These are phyloP conservation scores for Melanchra persicariae DNA, from an alignment of 2,888 invertebrate genomes.

Conservation along the genomic window DNA sequence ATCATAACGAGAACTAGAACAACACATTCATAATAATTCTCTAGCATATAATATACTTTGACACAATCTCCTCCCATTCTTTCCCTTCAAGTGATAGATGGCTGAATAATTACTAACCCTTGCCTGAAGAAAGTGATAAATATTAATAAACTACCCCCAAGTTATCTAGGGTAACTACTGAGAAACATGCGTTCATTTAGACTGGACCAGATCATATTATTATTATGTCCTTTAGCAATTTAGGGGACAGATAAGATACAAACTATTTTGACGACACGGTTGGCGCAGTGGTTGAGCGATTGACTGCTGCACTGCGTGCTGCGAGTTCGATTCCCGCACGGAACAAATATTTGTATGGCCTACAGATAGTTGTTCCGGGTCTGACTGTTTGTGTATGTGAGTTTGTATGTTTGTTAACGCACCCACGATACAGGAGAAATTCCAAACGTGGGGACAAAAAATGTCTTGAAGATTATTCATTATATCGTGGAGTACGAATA, in stretches of 20 bases:
- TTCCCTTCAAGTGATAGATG: slow-evolving; percentile 48
- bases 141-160: slow-evolving; percentile 48
- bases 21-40: neutral
- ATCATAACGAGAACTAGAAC: neutral
- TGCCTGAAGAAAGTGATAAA: slow-evolving; percentile 56
- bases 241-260: neutral
- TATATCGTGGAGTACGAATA: no score
- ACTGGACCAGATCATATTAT: slow-evolving; percentile 4
- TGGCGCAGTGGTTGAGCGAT: no score
- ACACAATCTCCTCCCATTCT: slow-evolving; percentile 30
- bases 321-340: no score
- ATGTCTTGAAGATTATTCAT: no score
- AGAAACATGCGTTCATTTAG: slow-evolving; percentile 21
- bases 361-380: no score
- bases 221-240: slow-evolving; percentile 16
- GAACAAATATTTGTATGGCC: no score
- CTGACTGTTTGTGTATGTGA: no score
- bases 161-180: neutral
- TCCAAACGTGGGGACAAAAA: no score
- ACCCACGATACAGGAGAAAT: no score
- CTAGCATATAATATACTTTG: neutral
- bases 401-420: no score
- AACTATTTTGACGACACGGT: no score
- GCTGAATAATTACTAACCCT: slow-evolving; percentile 54
- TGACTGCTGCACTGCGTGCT: no score